A percentile compares a stretch with the other conserved stretches of the same genome.
These are phyloP conservation scores for Sussaba pulchella DNA, from an alignment of 2,888 invertebrate species.

Conservation along the genomic window DNA sequence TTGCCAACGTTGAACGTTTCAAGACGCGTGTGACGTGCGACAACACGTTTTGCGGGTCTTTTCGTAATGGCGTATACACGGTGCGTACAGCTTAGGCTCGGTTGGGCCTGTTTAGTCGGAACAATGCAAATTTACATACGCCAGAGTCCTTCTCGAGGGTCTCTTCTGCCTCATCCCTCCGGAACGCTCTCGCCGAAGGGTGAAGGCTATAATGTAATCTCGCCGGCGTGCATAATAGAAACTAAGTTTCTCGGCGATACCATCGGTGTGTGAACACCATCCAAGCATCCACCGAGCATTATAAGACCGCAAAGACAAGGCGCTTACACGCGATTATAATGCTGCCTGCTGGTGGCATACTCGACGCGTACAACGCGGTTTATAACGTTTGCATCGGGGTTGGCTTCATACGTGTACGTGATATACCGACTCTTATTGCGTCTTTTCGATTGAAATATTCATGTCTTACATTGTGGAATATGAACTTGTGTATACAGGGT, in stretches of 20 bases:
- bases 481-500: no score
- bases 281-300: slow-evolving; percentile 23
- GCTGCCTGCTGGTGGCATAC: slow-evolving; percentile 28
- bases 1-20: background rate
- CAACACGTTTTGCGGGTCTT: slow-evolving; percentile 48
- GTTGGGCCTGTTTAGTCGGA: slow-evolving; percentile 56
- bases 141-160: slow-evolving; percentile 52
- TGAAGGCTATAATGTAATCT: slow-evolving; percentile 59
- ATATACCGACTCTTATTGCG: slow-evolving; percentile 39
- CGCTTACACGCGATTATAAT: slow-evolving; percentile 48
- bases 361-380: slow-evolving; percentile 27
- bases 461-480: slow-evolving; percentile 48
- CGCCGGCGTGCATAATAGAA: slow-evolving; percentile 61
- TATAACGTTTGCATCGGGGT: slow-evolving; percentile 38
- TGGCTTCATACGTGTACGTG: slow-evolving; percentile 18
- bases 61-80: slow-evolving; percentile 16
- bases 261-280: slow-evolving; percentile 62
- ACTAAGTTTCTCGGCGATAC: slow-evolving; percentile 63
- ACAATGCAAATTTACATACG: slow-evolving; percentile 65
- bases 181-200: slow-evolving; percentile 7
- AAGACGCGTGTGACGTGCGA: slow-evolving; percentile 33
- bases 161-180: slow-evolving; percentile 29
- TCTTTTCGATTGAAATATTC: slow-evolving; percentile 60
- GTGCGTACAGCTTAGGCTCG: background rate
- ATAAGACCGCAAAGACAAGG: slow-evolving; percentile 51